phyloP scores from a whole-genome alignment of 2,888 invertebrate genomes.

The Ormyrus rosae region DNA sequence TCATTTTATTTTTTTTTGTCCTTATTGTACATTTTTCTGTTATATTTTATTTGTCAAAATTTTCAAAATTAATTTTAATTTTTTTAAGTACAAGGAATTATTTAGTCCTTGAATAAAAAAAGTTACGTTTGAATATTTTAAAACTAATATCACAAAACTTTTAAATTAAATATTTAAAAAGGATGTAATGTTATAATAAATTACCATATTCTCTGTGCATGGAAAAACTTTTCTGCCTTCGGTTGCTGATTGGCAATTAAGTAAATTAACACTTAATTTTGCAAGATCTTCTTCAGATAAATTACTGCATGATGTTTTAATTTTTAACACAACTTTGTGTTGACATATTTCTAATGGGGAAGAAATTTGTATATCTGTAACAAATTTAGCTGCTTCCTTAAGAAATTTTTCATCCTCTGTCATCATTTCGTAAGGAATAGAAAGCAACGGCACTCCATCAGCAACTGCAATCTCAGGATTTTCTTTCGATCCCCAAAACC shows the following conservation, averaged over 20 bases:
- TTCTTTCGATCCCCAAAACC: conserved; percentile 68
- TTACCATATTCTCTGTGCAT: conserved; percentile 81
- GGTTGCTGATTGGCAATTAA: conserved; percentile 82
- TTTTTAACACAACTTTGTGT: conserved; percentile 81
- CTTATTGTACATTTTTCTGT: no score
- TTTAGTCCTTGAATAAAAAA: not conserved
- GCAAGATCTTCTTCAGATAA: conserved; percentile 82
- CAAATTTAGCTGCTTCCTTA: conserved; percentile 79
- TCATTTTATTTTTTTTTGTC: no score
- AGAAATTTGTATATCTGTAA: conserved; percentile 77
- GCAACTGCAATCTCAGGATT: conserved; percentile 61
- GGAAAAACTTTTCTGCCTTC: conserved; percentile 80
- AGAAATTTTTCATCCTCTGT: conserved; percentile 80
- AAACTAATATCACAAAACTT: not conserved
- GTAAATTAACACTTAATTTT: conserved; percentile 81
- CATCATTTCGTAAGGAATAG: conserved; percentile 71
- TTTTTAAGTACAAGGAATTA: not conserved
- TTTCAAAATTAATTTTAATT: not conserved
- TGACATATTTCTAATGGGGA: conserved; percentile 81
- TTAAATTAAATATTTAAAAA: conserved; percentile 10
- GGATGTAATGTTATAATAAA: not conserved
- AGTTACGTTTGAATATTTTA: not conserved
- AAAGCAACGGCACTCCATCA: conserved; percentile 68
- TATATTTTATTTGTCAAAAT: no score
- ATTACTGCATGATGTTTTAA: conserved; percentile 79